Evolutionary conservation across 2,797 vertebrate species (phyloP), one percentile per base, ranked within the genome.

Genomic region (Apodemus agrarius): DNA sequence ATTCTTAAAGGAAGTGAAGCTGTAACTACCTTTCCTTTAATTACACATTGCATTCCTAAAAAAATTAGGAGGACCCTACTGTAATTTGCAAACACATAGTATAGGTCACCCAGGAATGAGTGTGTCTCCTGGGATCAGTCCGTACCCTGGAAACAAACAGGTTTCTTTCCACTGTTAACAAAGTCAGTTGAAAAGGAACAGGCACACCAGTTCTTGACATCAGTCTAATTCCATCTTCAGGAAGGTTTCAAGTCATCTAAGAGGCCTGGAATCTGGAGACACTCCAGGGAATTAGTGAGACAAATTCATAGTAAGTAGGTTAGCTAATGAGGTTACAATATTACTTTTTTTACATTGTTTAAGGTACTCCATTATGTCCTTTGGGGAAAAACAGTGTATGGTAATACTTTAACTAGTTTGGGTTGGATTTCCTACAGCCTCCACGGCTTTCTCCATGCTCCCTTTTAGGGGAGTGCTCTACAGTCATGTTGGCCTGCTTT

Each of bases 231-330:
- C 43, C 12, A 65, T 57, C 59, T 84, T 93, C 40, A 83, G 10
- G 87, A 74, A 67, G 63, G 31, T 95, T 97, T 95, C 90, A 95
- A 85, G 82, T 95, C 92, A 84, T 92, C 93, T 96, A 74, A 93
- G 91, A 96, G 90, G 3, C 88, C 86, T 92, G 46, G 52, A 94
- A 94, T 96, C 63, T 67, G 91, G 86, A 96, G 43, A 69, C 83
- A 93, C 92, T 69, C 82, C 78, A 43, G 93, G 93, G 92, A 93
- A 82, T 97, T 97, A 95, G 43, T 81, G 94, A 94, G 61, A 89
- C 69, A 96, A 96, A 96, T 96, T 96, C 75, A 94, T 90, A 96
- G 93, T 90, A 97, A 98, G 96, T 97, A 94, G 96, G 97, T 96
- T 97, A 97, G 93, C 95, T 94, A 97, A 97, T 90, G 91, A 97